These are phyloP conservation scores for Chroicocephalus ridibundus DNA, from an alignment of 2,113 vertebrate species.

Conservation along the genomic window DNA sequence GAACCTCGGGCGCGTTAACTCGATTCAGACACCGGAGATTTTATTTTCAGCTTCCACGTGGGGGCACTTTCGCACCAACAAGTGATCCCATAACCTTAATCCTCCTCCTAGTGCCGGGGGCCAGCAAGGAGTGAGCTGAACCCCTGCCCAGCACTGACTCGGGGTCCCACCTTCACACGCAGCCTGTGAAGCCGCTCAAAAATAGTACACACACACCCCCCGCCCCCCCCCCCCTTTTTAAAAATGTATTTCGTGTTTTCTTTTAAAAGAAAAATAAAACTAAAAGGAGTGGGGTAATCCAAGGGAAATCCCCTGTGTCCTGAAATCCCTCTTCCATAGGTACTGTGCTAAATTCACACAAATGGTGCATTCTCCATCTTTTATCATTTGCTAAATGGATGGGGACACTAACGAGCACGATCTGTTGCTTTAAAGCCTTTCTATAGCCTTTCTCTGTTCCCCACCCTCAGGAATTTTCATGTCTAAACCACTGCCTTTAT, in stretches of 20 bases:
- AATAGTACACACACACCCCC: not conserved
- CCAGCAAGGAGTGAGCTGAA: not conserved
- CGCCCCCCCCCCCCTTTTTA: not conserved
- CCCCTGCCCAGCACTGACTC: not conserved
- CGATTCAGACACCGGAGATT: not conserved
- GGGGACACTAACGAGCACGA: conserved; percentile 43
- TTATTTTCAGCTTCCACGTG: conserved; percentile 48
- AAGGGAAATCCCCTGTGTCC: not conserved
- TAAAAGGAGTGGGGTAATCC: not conserved
- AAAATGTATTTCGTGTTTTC: not conserved
- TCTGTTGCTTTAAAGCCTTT: conserved; percentile 48
- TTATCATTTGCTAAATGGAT: conserved; percentile 35
- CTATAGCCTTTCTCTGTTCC: not conserved
- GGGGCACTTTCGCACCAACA: conserved; percentile 58
- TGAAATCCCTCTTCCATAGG: not conserved
- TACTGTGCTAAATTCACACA: not conserved
- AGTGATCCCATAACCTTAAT: not conserved
- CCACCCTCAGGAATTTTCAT: conserved; percentile 62
- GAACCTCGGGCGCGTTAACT: not conserved
- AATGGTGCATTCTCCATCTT: conserved; percentile 13
- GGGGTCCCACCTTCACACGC: not conserved
- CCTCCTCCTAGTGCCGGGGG: not conserved
- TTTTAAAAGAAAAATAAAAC: not conserved
- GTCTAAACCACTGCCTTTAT: conserved; percentile 53
- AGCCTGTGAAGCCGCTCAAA: not conserved